phyloP scores from a whole-genome alignment of 2,113 vertebrate species.

The Corythaeola cristata region DNA sequence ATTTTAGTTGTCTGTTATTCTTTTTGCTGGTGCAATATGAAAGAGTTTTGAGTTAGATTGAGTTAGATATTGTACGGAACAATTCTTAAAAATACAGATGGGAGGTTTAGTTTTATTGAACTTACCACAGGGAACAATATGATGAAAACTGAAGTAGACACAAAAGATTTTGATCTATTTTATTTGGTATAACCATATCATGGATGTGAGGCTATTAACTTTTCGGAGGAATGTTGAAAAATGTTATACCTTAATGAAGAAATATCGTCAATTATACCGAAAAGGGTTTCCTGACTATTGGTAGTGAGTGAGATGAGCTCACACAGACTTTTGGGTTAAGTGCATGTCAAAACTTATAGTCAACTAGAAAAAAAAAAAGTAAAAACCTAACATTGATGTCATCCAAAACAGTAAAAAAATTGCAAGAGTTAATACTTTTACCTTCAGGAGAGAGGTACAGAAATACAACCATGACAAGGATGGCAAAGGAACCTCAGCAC shows the following conservation, averaged over 20 bases:
- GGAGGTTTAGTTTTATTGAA: constrained; percentile 44
- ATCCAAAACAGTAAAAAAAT: neutral
- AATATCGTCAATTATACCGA: neutral
- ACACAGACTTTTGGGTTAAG: neutral
- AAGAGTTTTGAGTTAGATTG: neutral
- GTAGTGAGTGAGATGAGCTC: neutral
- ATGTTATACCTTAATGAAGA: neutral
- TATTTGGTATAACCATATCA: neutral
- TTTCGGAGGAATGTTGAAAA: neutral
- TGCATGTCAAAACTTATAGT: neutral
- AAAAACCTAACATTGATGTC: fast-evolving
- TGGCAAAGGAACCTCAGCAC: neutral
- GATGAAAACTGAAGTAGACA: neutral
- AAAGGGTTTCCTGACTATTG: neutral
- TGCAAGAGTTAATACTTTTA: neutral
- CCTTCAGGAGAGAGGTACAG: neutral
- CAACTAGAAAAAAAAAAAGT: neutral
- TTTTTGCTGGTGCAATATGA: neutral
- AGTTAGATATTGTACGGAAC: neutral
- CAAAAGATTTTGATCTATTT: neutral
- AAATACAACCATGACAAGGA: neutral
- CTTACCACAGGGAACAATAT: neutral
- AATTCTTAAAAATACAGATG: neutral
- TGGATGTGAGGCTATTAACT: neutral
- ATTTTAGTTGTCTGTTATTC: neutral